Evolutionary conservation across 1,140 invertebrate genomes (phyloP), one percentile per base, ranked within the genome.

Genomic region (Melanaphis sacchari): DNA sequence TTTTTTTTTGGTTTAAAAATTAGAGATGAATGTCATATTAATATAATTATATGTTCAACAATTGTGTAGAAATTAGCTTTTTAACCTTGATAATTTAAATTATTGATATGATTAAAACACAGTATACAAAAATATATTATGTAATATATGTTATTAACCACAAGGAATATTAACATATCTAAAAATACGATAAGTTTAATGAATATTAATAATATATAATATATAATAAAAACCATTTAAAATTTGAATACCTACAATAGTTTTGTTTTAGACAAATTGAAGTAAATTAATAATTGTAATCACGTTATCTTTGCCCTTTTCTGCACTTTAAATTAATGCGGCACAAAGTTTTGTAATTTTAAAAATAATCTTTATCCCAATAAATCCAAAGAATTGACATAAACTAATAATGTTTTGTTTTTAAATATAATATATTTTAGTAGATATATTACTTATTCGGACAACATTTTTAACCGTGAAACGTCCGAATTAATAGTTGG

Each of bases 261-360:
- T 76, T n/a, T 76, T 76, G 59, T 76, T 18, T 18, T 18, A 0
- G 59, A 76, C 59, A 18, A 76, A 66, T n/a, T 18, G 59, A n/a
- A 76, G n/a, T 76, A 15, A n/a, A 76, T 76, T 76, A n/a, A 76
- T 76, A n/a, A 76, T 76, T n/a, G n/a, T 76, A n/a, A n/a, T n/a
- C 6, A n/a, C 15, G 31, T 76, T 36, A 76, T 76, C 59, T n/a
- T 76, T n/a, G 9, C 31, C 59, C 31, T 76, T 76, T 76, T 76
- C 31, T n/a, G 31, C 15, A 5, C 59, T 76, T 76, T 18, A n/a
- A 66, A 76, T 36, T n/a, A 76, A n/a, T 54, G 26, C 59, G 31
- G 5, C 26, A 31, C 9, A 76, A 31, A n/a, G 59, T 76, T 76
- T 76, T n/a, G n/a, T 76, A 21, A 76, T 76, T 76, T 76, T 6